Evolutionary conservation across 2,888 invertebrate genomes (phyloP), one percentile per base, ranked within the genome.

Genomic region (Rhodophaea formosa): DNA sequence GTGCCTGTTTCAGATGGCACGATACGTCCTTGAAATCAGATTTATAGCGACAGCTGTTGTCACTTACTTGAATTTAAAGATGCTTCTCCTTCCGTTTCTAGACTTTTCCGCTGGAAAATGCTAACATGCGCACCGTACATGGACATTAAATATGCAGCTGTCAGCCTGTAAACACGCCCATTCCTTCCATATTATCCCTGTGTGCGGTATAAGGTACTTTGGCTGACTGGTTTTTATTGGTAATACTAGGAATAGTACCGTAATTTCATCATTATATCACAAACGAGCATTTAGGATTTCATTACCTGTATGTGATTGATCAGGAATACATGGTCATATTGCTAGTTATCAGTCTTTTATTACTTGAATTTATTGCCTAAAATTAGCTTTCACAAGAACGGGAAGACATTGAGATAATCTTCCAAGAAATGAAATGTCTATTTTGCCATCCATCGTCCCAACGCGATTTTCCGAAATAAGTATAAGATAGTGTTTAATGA

Each of bases 141-240:
- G 17, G 45, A 14, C 12, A 23, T 12, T 45, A 45, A 45, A 10
- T 45, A 45, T 45, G 8, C 14, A 30, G 30, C 47, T 51, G 15
- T 23, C 10, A 23, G 14, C 32, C 32, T 51, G 32, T 51, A 35
- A 51, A 51, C 49, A 16, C 32, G 16, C 32, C 16, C 15, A 6
- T 16, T 3, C 35, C 10, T 32, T 51, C 16, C 49, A 15, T 12
- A 32, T 51, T 35, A 35, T 51, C 30, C 32, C 32, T 35, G 17
- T 47, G 47, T 30, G 30, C 3, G 15, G 30, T 30, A 30, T 30
- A 30, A 30, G 30, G 47, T 47, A 67, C 62, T 71, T 74, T 69
- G 66, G 60, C 67, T 49, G 51, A 60, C 59, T 66, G 57, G 57
- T 35, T 43, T 54, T 53, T 35, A 35, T 57, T n/a, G 35, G 17